A percentile compares a stretch with the other conserved stretches of the same genome.
These are phyloP conservation scores for Heliornis fulica DNA, from an alignment of 2,113 vertebrate species.

Conservation along the genomic window DNA sequence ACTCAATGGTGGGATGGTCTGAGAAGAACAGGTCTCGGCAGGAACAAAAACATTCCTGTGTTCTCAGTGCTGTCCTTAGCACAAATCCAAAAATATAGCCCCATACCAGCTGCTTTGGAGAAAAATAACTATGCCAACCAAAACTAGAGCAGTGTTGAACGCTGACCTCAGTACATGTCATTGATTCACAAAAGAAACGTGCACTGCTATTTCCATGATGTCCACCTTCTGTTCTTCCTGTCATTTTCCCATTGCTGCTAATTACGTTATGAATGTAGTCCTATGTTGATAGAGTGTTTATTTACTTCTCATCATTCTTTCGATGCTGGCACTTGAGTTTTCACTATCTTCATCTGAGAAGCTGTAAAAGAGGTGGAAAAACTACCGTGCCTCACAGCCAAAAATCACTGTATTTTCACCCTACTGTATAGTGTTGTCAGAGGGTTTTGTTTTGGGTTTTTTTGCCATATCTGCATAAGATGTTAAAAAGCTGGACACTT, in stretches of 20 bases:
- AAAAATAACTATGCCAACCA: too few relatives aligned
- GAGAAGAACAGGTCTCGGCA: too few relatives aligned
- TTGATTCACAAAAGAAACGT: background rate
- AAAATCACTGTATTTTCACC: background rate
- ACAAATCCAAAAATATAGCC: too few relatives aligned
- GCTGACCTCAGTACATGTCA: background rate
- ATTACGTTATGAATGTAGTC: background rate
- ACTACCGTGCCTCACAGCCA: rapidly evolving
- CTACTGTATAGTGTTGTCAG: background rate
- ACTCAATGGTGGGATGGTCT: too few relatives aligned
- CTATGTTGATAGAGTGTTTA: background rate
- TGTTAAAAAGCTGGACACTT: background rate
- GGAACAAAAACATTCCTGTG: too few relatives aligned
- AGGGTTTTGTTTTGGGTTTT: background rate
- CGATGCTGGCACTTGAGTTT: background rate
- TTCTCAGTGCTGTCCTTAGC: too few relatives aligned
- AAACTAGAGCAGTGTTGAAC: background rate
- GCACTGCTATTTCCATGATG: background rate
- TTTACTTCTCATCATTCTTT: background rate
- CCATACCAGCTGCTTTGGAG: too few relatives aligned
- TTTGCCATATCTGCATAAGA: background rate
- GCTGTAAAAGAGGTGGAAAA: background rate
- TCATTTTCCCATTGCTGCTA: background rate
- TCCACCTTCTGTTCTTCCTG: background rate
- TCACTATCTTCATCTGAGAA: background rate